phyloP scores from a whole-genome alignment of 2,888 invertebrate species.

The Caenorhabditis virilis region DNA sequence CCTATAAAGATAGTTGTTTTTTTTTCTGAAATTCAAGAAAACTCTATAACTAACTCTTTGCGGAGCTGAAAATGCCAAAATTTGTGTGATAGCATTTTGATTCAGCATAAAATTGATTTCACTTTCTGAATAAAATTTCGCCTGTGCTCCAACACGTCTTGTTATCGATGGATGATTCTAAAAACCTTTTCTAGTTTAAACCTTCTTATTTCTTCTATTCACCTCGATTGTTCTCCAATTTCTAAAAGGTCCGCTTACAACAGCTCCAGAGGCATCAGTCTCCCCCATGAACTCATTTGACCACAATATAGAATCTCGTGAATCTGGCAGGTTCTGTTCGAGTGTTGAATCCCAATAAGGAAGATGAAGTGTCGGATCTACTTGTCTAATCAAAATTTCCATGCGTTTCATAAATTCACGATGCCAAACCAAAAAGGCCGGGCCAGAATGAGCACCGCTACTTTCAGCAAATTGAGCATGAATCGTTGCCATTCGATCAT shows the following conservation, averaged over 20 bases:
- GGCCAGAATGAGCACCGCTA: slow-evolving; percentile 52
- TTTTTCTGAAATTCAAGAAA: not conserved
- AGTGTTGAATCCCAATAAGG: slow-evolving; percentile 70
- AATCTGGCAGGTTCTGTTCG: slow-evolving; percentile 65
- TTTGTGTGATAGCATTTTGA: slow-evolving; percentile 47
- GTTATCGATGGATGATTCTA: slow-evolving; percentile 45
- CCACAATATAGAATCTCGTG: slow-evolving; percentile 54
- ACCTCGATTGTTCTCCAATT: slow-evolving; percentile 64
- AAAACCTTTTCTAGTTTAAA: slow-evolving; percentile 1
- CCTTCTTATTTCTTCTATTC: not conserved
- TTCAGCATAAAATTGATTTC: slow-evolving; percentile 46
- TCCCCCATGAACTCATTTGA: slow-evolving; percentile 55
- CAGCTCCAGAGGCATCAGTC: slow-evolving; percentile 55
- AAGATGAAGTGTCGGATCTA: slow-evolving; percentile 66
- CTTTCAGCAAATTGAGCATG: slow-evolving; percentile 40
- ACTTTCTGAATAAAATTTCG: slow-evolving; percentile 48
- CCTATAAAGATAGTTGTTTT: slow-evolving; percentile 14
- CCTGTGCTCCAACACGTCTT: slow-evolving; percentile 51
- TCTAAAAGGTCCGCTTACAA: slow-evolving; percentile 67
- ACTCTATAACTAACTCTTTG: slow-evolving; percentile 37
- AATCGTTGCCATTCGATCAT: slow-evolving; percentile 37
- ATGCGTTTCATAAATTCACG: slow-evolving; percentile 58
- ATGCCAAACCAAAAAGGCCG: slow-evolving; percentile 65
- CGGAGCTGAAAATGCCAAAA: slow-evolving; percentile 58
- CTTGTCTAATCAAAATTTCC: slow-evolving; percentile 41